These are phyloP conservation scores for Sebastes schlegelii DNA, from an alignment of 2,113 vertebrate species.

Conservation along the genomic window DNA sequence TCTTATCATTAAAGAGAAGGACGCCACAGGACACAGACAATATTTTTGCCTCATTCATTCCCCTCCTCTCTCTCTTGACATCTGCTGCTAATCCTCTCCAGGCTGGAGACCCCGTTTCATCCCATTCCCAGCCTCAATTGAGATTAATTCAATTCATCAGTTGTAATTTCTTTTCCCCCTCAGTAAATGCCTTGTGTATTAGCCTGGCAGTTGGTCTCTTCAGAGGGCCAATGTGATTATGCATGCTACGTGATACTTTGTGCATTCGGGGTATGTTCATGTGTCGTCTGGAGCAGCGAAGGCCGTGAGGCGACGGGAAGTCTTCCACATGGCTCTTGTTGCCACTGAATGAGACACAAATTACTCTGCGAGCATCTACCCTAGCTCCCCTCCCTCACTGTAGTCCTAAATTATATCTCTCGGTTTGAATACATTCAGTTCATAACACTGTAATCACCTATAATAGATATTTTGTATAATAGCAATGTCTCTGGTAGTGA, in stretches of 20 bases:
- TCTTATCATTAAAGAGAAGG: neutral
- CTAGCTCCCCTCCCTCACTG: neutral
- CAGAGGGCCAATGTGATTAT: constrained; percentile 18
- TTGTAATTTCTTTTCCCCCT: constrained; percentile 31
- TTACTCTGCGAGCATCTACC: neutral
- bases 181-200: constrained; percentile 19
- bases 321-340: neutral
- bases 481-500: too few relatives aligned
- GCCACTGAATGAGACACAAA: neutral
- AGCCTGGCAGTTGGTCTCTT: neutral
- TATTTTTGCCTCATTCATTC: neutral
- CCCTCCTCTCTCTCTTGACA: constrained; percentile 3
- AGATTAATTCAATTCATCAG: constrained; percentile 55
- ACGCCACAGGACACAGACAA: constrained; percentile 1
- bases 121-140: constrained; percentile 11
- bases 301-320: neutral
- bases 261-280: neutral
- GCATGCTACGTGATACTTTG: constrained; percentile 9
- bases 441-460: too few relatives aligned
- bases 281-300: neutral
- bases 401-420: neutral
- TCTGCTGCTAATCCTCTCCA: constrained; percentile 41
- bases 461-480: too few relatives aligned
- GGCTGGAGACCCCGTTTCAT: constrained; percentile 28
- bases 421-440: neutral